Percentiles rank a stretch among this genome's conserved stretches.
These are phyloP conservation scores for Alviniconcha marisindica DNA, from an alignment of 1,140 invertebrate genomes.

Conservation along the genomic window DNA sequence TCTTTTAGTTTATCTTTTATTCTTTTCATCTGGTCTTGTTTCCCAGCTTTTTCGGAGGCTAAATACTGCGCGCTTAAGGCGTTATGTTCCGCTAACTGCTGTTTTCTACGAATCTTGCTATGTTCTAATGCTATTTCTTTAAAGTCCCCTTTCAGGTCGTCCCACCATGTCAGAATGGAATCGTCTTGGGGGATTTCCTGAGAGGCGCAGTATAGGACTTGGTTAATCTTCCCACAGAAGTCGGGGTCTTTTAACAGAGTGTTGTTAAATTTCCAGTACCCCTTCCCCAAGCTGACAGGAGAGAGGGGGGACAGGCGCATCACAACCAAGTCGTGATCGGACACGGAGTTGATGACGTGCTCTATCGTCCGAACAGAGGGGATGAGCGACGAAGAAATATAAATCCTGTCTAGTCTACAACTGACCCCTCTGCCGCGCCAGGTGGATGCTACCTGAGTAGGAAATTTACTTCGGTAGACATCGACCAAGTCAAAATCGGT, in stretches of 20 bases:
- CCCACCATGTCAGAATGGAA: conserved; percentile 36
- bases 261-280: conserved; percentile 53
- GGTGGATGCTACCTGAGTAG: neutral
- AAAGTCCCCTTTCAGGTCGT: conserved; percentile 36
- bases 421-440: conserved; percentile 13
- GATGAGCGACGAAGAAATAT: conserved; percentile 32
- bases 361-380: neutral
- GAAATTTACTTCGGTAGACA: neutral
- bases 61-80: neutral
- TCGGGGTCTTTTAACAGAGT: conserved; percentile 31
- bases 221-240: neutral
- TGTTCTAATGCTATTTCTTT: conserved; percentile 22
- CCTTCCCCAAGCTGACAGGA: conserved; percentile 10
- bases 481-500: conserved; percentile 25
- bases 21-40: neutral
- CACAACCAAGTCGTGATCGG: conserved; percentile 23
- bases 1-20: conserved; percentile 39
- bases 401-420: conserved; percentile 37
- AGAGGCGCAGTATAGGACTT: neutral
- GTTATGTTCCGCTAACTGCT: neutral
- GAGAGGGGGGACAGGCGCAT: neutral
- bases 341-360: neutral
- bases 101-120: conserved; percentile 25
- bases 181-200: neutral
- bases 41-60: neutral